Conservation (phyloP, 2,797 vertebrate genomes). For the Poeciliopsis turneri region DNA sequence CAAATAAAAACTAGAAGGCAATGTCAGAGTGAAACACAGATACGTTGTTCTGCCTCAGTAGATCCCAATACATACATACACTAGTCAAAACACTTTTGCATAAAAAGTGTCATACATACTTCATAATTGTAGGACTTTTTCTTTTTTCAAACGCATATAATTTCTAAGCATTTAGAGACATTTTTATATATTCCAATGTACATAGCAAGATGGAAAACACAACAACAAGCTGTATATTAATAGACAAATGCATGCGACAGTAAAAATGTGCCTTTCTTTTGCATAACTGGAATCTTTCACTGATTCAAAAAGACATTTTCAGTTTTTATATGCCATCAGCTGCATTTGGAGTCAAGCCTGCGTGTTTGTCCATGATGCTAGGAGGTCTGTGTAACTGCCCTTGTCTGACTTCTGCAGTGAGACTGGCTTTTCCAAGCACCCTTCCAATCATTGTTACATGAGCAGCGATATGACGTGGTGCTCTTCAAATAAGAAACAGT, state of each 20-base stretch:
- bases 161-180: not conserved
- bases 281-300: constrained; percentile 6
- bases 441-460: constrained; percentile 69
- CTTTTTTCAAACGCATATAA: not conserved
- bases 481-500: constrained; percentile 70
- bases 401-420: constrained; percentile 56
- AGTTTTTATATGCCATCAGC: constrained; percentile 41
- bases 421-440: constrained; percentile 62
- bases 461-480: constrained; percentile 66
- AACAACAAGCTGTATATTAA: not conserved
- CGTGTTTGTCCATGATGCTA: constrained; percentile 38
- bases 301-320: constrained; percentile 19
- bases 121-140: not conserved
- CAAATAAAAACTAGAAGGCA: not conserved
- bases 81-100: not conserved
- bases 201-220: not conserved
- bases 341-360: constrained; percentile 38
- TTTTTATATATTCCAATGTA: not conserved
- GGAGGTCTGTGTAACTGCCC: constrained; percentile 53
- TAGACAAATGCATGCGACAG: constrained; percentile 20
- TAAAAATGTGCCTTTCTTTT: constrained; percentile 21
- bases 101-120: not conserved
- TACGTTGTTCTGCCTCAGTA: not conserved
- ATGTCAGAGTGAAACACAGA: too few species aligned
- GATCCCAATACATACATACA: not conserved